Evolutionary conservation across 1,140 invertebrate genomes (phyloP), one percentile per base, ranked within the genome.

Genomic region (Gonioctena quinquepunctata): DNA sequence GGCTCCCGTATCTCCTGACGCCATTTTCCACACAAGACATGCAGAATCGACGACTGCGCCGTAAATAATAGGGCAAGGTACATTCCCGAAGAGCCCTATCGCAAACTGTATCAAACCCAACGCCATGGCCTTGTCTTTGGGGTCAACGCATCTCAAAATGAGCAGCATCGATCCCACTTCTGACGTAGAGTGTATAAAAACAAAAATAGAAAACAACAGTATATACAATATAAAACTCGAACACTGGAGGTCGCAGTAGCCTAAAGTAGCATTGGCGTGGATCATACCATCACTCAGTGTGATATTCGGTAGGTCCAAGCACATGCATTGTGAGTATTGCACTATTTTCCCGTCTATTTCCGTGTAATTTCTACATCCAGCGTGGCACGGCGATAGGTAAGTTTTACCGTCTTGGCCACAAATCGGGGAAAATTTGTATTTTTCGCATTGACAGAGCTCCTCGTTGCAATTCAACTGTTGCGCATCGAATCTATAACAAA

Each of bases 121-220:
- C 60, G 95, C 95, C 94, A 96, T 96, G 28, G 94, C 94, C 83
- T 96, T 96, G 82, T 97, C 95, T 85, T 90, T 88, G 21, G 94
- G 94, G 84, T 96, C 93, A 18, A 96, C 95, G 79, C 95, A 97
- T 60, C 95, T 89, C 76, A 97, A 89, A 69, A 95, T 96, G 16
- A 96, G 86, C 67, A 96, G 83, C 90, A 96, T 96, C 13, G 93
- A 93, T 59, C 94, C 95, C 16, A 97, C 95, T 84, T 97, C 95
- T 21, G 92, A 94, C 22, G 93, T 96, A 42, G 95, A 95, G 83
- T 96, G 94, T 69, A 95, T 92, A 83, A 96, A 93, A 79, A 96
- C 94, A 81, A 95, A 91, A 52, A 94, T 85, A 2, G 94, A 94
- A 85, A 96, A 96, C 22, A 96, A 86, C 65, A 92, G 87, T 75